These are phyloP conservation scores for Acanthococcus lagerstroemiae DNA, from an alignment of 2,888 invertebrate genomes.

Conservation along the genomic window DNA sequence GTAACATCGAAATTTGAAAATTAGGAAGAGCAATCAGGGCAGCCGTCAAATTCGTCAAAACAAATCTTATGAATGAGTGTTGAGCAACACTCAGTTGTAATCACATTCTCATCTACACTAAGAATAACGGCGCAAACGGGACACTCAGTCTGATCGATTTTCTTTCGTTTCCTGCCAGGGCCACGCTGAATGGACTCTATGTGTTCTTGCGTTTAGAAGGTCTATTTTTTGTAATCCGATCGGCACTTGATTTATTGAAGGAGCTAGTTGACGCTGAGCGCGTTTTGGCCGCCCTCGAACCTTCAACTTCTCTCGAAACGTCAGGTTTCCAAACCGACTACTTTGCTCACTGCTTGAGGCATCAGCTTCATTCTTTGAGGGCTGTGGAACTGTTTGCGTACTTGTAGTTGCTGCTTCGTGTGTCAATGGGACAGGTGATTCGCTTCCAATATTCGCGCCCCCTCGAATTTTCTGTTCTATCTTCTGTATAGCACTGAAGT, in stretches of 20 bases:
- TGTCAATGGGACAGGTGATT: background rate
- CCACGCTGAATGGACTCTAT: background rate
- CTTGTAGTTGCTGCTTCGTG: background rate
- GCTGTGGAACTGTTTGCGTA: background rate
- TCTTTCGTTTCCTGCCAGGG: background rate
- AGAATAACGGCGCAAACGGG: background rate
- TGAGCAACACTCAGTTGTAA: no score
- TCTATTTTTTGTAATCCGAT: background rate
- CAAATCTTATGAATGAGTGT: background rate
- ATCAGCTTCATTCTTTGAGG: background rate
- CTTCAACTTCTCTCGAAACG: background rate
- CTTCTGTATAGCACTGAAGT: background rate
- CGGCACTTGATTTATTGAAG: background rate
- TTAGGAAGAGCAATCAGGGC: background rate
- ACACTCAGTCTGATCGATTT: background rate
- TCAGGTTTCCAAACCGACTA: background rate
- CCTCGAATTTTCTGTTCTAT: background rate
- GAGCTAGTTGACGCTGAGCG: background rate
- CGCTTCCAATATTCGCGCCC: background rate
- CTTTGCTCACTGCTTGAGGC: background rate
- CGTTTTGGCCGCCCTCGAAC: background rate
- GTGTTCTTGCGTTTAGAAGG: background rate
- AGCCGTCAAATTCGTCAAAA: background rate
- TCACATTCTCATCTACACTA: background rate
- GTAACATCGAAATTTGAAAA: background rate